Evolutionary conservation across 2,888 invertebrate genomes (phyloP).

Genomic region (Heliconius ethilla): DNA sequence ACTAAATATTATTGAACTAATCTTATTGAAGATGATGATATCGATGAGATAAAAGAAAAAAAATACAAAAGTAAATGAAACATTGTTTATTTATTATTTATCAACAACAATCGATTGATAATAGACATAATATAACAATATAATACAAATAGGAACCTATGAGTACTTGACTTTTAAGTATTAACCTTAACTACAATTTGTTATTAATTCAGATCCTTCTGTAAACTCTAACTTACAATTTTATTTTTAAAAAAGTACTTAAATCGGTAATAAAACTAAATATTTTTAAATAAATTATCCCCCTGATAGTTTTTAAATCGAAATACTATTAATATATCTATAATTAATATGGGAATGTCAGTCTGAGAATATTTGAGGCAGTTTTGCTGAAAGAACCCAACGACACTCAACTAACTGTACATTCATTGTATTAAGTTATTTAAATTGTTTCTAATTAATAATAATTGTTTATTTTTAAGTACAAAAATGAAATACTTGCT

Average conservation of each 20-base stretch:
- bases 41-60: neutral
- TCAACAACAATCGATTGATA: constrained; percentile 10
- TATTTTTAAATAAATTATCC: neutral
- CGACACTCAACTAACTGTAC: neutral
- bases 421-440: too few relatives aligned
- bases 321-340: neutral
- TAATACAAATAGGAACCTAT: constrained; percentile 20
- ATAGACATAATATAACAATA: constrained; percentile 11
- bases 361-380: neutral
- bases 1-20: too few relatives aligned
- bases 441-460: too few relatives aligned
- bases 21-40: too few relatives aligned
- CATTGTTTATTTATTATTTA: constrained; percentile 18
- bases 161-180: neutral
- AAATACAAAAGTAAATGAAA: constrained; percentile 2
- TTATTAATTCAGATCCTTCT: neutral
- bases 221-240: neutral
- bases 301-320: neutral
- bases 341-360: neutral
- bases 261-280: neutral
- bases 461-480: too few relatives aligned
- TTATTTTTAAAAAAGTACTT: neutral
- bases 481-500: too few relatives aligned
- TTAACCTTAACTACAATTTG: neutral
- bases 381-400: neutral